These are phyloP conservation scores for Meteorus sp. DNA, from an alignment of 1,140 invertebrate species.

Conservation along the genomic window DNA sequence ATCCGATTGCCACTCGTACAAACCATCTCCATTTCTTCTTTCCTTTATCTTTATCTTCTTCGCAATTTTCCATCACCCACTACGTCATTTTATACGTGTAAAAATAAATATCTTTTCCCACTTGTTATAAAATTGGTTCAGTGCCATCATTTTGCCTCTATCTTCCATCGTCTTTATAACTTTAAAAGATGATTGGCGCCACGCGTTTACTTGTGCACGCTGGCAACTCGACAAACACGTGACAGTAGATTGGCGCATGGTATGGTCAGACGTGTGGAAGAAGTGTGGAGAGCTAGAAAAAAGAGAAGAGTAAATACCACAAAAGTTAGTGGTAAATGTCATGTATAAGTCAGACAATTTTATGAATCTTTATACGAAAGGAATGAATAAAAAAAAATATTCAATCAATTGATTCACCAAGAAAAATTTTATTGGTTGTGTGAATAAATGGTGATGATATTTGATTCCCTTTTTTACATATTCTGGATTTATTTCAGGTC, in stretches of 20 bases:
- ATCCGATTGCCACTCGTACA: conserved; percentile 35
- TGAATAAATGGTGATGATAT: too few species aligned
- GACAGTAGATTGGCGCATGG: neutral
- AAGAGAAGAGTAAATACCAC: too few species aligned
- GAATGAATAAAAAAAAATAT: too few species aligned
- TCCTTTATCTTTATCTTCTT: neutral
- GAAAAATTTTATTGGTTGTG: too few species aligned
- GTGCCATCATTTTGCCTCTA: conserved; percentile 17
- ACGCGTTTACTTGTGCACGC: neutral
- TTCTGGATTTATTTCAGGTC: too few species aligned
- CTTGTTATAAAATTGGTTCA: conserved; percentile 33
- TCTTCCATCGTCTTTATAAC: neutral
- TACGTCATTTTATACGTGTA: conserved; percentile 14
- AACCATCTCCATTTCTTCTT: conserved; percentile 3
- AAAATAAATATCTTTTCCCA: conserved; percentile 13
- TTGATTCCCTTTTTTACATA: too few species aligned
- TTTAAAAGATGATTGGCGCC: too few species aligned
- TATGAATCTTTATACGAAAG: too few species aligned
- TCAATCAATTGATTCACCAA: too few species aligned
- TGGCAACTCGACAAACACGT: neutral
- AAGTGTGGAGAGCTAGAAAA: too few species aligned
- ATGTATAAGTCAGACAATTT: neutral
- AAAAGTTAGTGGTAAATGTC: too few species aligned
- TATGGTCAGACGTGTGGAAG: neutral
- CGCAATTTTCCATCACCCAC: neutral